Base-by-base conservation (phyloP, 2,888 invertebrate genomes). In the Tachina fera region DNA sequence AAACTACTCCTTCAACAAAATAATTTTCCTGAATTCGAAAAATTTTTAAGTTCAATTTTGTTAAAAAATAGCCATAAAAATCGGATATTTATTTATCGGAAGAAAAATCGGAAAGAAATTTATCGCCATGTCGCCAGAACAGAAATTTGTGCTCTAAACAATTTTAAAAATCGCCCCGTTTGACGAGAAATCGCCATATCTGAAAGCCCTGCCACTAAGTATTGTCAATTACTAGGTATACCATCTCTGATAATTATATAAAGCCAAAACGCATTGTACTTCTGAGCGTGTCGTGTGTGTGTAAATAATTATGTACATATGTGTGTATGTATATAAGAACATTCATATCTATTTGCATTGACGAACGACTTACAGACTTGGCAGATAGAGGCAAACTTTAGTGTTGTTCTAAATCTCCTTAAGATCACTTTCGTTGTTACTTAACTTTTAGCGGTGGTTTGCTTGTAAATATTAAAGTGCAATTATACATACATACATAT, bases 341-440 rank as follows among this genome's bases (percentile, higher is more conserved):
- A 10, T 0, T 16, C n/a, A 14, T 14, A 49, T n/a, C 14, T 63
- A 75, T 22, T 56, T 47, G 56, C 47, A 72, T 16, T 74, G 39
- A 58, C 63, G 19, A 75, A 74, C 51, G 19, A 61, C 31, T 76
- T 72, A 72, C 80, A 71, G 45, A 45, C 45, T 58, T 41, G 51
- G 65, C 61, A 60, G 75, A 51, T 49, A 68, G 76, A 65, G 83
- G 60, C 45, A 71, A 47, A 74, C 60, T 83, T 87, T 78, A 88
- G 87, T 88, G 86, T 87, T 84, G 83, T 86, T 88, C 84, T 87
- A 87, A 87, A 87, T 88, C 87, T 88, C 87, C 81, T 82, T 87
- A 88, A 87, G 88, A 88, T 87, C 87, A 80, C 87, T 88, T 88
- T 88, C 82, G 85, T 77, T 72, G 70, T 63, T 75, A 75, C 51